These are phyloP conservation scores for Phymastichus coffea DNA, from an alignment of 1,140 invertebrate species.

Conservation along the genomic window DNA sequence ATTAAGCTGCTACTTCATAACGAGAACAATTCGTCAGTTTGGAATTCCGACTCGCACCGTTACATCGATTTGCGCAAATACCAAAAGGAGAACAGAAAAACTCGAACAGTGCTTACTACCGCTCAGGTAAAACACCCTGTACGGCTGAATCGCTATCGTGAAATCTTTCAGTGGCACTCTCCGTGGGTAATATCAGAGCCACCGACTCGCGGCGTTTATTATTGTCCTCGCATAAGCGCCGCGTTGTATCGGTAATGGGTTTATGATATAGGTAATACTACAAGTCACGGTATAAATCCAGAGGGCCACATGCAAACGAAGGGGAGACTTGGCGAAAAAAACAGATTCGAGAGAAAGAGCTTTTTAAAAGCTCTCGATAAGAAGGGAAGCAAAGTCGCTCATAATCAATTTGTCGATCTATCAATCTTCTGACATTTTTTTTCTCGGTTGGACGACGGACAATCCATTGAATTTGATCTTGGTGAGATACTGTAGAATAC, in stretches of 20 bases:
- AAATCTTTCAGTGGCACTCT: slow-evolving; percentile 3
- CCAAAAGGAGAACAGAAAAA: too few relatives aligned
- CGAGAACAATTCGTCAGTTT: too few relatives aligned
- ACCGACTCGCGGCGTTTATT: slow-evolving; percentile 2
- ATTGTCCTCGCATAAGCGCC: too few relatives aligned
- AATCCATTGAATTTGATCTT: too few relatives aligned
- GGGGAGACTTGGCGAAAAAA: not conserved
- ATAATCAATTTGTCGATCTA: slow-evolving; percentile 28
- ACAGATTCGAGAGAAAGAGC: slow-evolving; percentile 10
- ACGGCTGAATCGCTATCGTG: too few relatives aligned
- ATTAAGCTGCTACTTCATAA: too few relatives aligned
- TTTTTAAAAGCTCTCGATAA: too few relatives aligned
- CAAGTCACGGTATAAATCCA: slow-evolving; percentile 43
- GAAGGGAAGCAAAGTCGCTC: not conserved
- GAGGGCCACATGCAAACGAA: slow-evolving; percentile 1
- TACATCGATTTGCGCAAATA: too few relatives aligned
- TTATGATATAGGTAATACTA: slow-evolving; percentile 45
- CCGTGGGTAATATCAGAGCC: slow-evolving; percentile 24
- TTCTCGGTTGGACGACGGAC: not conserved
- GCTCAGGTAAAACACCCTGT: too few relatives aligned
- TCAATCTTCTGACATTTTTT: slow-evolving; percentile 9
- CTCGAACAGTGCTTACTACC: too few relatives aligned
- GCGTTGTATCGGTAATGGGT: slow-evolving; percentile 1
- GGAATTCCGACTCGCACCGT: too few relatives aligned
- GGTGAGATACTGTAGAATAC: too few relatives aligned